These are phyloP conservation scores for Drosophila bocqueti DNA, from an alignment of 1,140 invertebrate species.

Conservation along the genomic window DNA sequence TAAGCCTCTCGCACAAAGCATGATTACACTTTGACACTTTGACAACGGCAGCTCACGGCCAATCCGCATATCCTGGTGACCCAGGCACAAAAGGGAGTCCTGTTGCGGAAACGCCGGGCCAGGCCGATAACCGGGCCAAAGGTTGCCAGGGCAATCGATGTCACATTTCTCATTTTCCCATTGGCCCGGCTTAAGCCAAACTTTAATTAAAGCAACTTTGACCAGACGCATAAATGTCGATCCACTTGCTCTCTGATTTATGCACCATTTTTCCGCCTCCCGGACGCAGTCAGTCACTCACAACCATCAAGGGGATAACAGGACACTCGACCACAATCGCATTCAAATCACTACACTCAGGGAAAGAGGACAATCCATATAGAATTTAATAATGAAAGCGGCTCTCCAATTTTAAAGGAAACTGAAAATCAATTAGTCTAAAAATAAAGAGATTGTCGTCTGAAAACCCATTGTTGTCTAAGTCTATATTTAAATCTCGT, in stretches of 20 bases:
- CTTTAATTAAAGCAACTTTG: conserved; percentile 43
- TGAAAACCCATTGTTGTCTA: background rate
- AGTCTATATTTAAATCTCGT: background rate
- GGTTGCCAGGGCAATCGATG: conserved; percentile 37
- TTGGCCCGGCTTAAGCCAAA: conserved; percentile 7
- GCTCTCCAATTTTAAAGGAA: too few relatives aligned
- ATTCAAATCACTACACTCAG: conserved; percentile 5
- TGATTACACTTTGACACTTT: conserved; percentile 81
- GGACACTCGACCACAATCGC: conserved; percentile 3
- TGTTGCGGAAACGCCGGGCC: background rate
- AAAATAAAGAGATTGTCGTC: background rate
- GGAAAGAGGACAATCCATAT: background rate
- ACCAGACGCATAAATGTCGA: conserved; percentile 21
- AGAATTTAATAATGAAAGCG: background rate
- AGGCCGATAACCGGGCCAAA: conserved; percentile 22
- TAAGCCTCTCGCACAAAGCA: conserved; percentile 66
- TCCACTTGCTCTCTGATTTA: conserved; percentile 44
- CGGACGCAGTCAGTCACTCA: conserved; percentile 4
- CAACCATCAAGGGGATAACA: background rate
- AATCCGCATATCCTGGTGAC: conserved; percentile 13
- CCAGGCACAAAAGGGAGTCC: conserved; percentile 1
- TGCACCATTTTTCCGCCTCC: conserved; percentile 34
- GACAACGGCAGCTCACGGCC: conserved; percentile 45
- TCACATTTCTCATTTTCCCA: conserved; percentile 2
- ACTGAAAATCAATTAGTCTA: too few relatives aligned